phyloP scores from a whole-genome alignment of 2,113 vertebrate genomes.

The Calyptommatus sinebrachiatus region DNA sequence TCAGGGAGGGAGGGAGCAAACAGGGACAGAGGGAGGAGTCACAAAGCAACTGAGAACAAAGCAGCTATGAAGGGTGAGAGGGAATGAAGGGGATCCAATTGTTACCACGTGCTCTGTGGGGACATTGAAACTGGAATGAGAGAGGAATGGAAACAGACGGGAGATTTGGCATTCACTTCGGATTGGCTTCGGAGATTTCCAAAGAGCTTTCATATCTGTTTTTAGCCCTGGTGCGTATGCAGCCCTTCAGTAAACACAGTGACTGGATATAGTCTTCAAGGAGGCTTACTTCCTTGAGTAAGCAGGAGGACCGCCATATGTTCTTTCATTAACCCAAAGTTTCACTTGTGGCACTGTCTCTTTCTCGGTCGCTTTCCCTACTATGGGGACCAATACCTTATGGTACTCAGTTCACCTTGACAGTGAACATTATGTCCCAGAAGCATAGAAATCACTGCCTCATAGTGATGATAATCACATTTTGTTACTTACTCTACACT shows the following conservation, averaged over 20 bases:
- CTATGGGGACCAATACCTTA: not conserved
- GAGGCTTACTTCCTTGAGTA: not conserved
- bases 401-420: not conserved
- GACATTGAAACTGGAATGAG: too few relatives aligned
- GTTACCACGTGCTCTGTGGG: too few relatives aligned
- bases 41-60: too few relatives aligned
- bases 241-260: not conserved
- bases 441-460: not conserved
- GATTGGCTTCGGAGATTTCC: too few relatives aligned
- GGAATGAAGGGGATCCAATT: too few relatives aligned
- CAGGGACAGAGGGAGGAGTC: too few relatives aligned
- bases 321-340: not conserved
- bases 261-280: not conserved
- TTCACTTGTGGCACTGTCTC: not conserved
- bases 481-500: not conserved
- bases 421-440: not conserved
- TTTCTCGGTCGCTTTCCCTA: not conserved
- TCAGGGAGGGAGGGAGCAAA: too few relatives aligned
- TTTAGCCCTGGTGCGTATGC: too few relatives aligned
- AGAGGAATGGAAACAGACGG: too few relatives aligned
- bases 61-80: too few relatives aligned
- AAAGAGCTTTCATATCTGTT: too few relatives aligned
- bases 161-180: too few relatives aligned
- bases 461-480: not conserved
- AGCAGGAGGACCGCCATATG: not conserved